These are phyloP conservation scores for Eristalis tenax DNA, from an alignment of 2,888 invertebrate genomes.

Conservation along the genomic window DNA sequence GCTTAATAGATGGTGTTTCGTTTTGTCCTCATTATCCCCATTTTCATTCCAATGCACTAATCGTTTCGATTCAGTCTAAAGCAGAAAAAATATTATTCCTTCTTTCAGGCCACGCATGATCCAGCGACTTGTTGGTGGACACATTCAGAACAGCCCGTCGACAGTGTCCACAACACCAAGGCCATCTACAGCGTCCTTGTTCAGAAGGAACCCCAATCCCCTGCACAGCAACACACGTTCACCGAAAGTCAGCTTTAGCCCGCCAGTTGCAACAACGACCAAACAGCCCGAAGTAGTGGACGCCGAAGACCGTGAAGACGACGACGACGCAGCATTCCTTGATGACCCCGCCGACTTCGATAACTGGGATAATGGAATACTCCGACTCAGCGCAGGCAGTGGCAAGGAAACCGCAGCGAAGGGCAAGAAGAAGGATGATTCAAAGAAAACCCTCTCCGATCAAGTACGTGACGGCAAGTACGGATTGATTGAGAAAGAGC, in stretches of 20 bases:
- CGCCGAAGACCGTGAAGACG: constrained; percentile 70
- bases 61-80: too few species aligned
- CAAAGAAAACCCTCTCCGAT: constrained; percentile 92
- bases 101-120: constrained; percentile 83
- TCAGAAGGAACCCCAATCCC: constrained; percentile 72
- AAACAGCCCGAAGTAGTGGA: constrained; percentile 36
- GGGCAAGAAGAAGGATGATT: constrained; percentile 84
- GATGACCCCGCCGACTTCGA: constrained; percentile 79
- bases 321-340: constrained; percentile 79
- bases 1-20: too few species aligned
- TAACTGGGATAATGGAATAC: constrained; percentile 86
- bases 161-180: constrained; percentile 38
- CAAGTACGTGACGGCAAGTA: constrained; percentile 95
- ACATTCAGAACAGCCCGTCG: constrained; percentile 81
- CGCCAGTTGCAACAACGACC: constrained; percentile 52
- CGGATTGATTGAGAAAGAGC: constrained; percentile 92
- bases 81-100: constrained; percentile 11
- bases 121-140: constrained; percentile 87
- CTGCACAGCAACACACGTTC: constrained; percentile 76
- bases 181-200: constrained; percentile 52
- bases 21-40: too few species aligned
- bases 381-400: constrained; percentile 87
- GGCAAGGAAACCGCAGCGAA: constrained; percentile 83
- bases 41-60: too few species aligned
- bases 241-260: constrained; percentile 49